phyloP scores from a whole-genome alignment of 2,797 vertebrate genomes.

The Crypturellus tataupa region DNA sequence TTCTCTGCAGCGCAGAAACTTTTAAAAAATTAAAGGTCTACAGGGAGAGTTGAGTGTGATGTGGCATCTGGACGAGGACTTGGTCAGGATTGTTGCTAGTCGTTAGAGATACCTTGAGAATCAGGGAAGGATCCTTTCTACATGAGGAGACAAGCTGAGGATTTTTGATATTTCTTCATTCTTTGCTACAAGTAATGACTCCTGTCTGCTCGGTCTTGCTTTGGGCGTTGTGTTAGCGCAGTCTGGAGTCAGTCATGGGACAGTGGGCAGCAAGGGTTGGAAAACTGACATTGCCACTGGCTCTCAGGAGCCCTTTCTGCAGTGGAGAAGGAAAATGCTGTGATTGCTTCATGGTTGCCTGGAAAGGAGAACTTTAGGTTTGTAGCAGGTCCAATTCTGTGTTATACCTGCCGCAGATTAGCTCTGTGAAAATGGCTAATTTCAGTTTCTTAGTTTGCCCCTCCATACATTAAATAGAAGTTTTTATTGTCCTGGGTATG shows the following conservation, averaged over 20 bases:
- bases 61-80: not conserved
- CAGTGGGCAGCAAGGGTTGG: not conserved
- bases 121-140: not conserved
- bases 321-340: not conserved
- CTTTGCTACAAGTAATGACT: not conserved
- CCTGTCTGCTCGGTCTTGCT: not conserved
- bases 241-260: not conserved
- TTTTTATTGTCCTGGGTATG: not conserved
- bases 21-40: not conserved
- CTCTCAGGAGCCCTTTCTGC: not conserved
- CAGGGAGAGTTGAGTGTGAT: not conserved
- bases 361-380: not conserved
- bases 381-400: not conserved
- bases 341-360: not conserved
- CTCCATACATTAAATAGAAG: not conserved
- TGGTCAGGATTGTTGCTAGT: not conserved
- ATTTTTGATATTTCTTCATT: accelerated
- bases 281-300: accelerated
- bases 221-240: accelerated
- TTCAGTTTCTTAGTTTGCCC: not conserved
- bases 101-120: not conserved
- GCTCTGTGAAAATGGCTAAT: not conserved
- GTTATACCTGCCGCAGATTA: not conserved
- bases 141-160: not conserved
- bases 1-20: not conserved